Conservation (phyloP, 2,113 vertebrate species). For the Rhineura floridana region DNA sequence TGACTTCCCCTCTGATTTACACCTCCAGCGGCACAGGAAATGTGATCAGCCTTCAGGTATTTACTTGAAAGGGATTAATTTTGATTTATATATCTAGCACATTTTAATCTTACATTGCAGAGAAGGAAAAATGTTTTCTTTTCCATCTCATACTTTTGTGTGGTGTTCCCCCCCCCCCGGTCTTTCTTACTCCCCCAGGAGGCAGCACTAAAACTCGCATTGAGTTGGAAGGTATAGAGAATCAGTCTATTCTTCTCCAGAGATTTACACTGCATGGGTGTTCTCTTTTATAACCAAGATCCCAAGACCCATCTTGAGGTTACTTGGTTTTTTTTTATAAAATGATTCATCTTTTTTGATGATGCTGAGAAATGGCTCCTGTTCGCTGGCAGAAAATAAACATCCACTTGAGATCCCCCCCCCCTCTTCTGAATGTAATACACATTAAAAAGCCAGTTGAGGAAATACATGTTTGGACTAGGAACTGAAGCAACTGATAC, state of each 20-base stretch:
- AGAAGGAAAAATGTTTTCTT: slow-evolving; percentile 19
- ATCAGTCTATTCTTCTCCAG: too few species aligned
- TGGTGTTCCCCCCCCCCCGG: slow-evolving; percentile 7
- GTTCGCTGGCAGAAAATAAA: slow-evolving; percentile 46
- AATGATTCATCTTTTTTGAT: slow-evolving; percentile 28
- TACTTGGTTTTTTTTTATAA: slow-evolving; percentile 40
- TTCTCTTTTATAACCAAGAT: slow-evolving; percentile 43
- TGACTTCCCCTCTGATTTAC: slow-evolving; percentile 17
- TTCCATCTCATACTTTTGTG: slow-evolving; percentile 25
- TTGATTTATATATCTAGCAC: slow-evolving; percentile 26
- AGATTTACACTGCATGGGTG: background rate
- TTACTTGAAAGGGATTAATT: slow-evolving; percentile 5
- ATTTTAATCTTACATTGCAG: slow-evolving; percentile 9
- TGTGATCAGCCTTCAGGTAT: slow-evolving; percentile 22
- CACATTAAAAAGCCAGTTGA: slow-evolving; percentile 45
- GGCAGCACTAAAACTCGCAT: background rate
- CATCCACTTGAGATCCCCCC: slow-evolving; percentile 25
- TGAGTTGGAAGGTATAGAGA: slow-evolving; percentile 24
- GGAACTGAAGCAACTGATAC: slow-evolving; percentile 52
- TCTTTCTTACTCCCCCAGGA: background rate
- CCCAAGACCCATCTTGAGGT: slow-evolving; percentile 14
- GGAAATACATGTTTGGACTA: slow-evolving; percentile 53
- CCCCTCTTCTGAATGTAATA: slow-evolving; percentile 10
- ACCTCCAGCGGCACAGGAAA: background rate
- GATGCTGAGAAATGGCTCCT: slow-evolving; percentile 41